Evolutionary conservation across 2,888 invertebrate species (phyloP), one percentile per base, ranked within the genome.

Genomic region (Priocnemis perturbator): DNA sequence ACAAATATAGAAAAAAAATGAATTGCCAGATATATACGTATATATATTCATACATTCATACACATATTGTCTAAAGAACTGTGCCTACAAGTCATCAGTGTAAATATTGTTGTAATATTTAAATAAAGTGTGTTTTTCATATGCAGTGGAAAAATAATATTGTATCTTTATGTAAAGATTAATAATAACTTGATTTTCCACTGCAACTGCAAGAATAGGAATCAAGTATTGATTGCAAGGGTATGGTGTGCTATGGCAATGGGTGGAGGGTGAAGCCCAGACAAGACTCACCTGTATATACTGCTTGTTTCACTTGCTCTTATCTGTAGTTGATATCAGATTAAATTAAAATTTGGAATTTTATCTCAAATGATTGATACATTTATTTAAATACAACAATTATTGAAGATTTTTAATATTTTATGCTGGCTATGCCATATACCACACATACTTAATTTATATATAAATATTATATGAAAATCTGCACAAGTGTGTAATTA

Each of bases 171-270:
- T 37, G 17, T 20, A 45, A 44, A 21, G 3, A 57, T 44, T 7
- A 26, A 37, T 26, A 44, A 58, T 45, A 47, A 45, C 19, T 19
- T 58, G 21, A 19, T 20, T 21, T 20, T 45, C 17, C 3, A 15
- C 1, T 15, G 20, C 14, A 44, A 19, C 44, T 59, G 11, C 11
- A 44, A 57, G 81, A 80, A 76, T 81, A 86, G 83, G 83, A 87
- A 85, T 87, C 85, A 84, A 87, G 87, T 87, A 87, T 87, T 87
- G 87, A 87, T 87, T 87, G 85, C 84, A 84, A 83, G 81, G 83
- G 81, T 83, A 85, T 83, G 82, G 83, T 85, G 81, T 82, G 78
- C 73, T 79, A 78, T 85, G 80, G 81, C 76, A 81, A 82, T 76
- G 77, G 79, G 81, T 80, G 83, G 83, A 85, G 85, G 84, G 84